A percentile compares a stretch with the other conserved stretches of the same genome.
Evolutionary conservation across 2,797 vertebrate genomes (phyloP).

Genomic region (Micrastur ruficollis): DNA sequence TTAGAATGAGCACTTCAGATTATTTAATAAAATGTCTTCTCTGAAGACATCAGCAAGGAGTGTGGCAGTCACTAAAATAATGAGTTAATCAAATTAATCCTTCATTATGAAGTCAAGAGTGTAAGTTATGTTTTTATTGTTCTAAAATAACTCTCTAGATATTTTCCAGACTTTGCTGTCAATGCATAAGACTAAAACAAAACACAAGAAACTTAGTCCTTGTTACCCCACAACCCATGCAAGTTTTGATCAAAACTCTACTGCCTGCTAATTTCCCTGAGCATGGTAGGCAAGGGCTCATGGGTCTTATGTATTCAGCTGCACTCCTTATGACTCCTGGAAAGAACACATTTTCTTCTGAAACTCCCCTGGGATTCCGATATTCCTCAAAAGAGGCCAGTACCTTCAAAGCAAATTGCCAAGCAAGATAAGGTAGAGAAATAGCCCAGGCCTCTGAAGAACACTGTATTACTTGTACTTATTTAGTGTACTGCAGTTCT

Average conservation of each 20-base stretch:
- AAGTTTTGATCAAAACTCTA: background rate
- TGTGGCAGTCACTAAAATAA: background rate
- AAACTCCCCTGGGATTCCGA: background rate
- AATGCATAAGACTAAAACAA: background rate
- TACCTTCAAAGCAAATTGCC: conserved; percentile 37
- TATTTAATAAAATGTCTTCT: background rate
- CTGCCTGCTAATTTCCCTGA: background rate
- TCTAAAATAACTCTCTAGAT: background rate
- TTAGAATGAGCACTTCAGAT: background rate
- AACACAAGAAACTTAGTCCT: background rate
- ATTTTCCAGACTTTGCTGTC: background rate
- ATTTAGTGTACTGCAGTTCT: background rate
- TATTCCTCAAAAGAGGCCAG: conserved; percentile 9
- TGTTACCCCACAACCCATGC: background rate
- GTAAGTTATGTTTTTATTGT: background rate
- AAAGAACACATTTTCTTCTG: background rate
- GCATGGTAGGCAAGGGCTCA: background rate
- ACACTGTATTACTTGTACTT: background rate
- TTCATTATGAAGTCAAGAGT: background rate
- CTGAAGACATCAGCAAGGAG: background rate
- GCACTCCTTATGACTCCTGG: background rate
- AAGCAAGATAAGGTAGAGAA: conserved; percentile 58
- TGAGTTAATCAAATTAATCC: background rate
- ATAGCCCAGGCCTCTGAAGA: conserved; percentile 39
- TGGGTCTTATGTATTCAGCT: background rate